These are phyloP conservation scores for Falco naumanni DNA, from an alignment of 2,797 vertebrate genomes.

Conservation along the genomic window DNA sequence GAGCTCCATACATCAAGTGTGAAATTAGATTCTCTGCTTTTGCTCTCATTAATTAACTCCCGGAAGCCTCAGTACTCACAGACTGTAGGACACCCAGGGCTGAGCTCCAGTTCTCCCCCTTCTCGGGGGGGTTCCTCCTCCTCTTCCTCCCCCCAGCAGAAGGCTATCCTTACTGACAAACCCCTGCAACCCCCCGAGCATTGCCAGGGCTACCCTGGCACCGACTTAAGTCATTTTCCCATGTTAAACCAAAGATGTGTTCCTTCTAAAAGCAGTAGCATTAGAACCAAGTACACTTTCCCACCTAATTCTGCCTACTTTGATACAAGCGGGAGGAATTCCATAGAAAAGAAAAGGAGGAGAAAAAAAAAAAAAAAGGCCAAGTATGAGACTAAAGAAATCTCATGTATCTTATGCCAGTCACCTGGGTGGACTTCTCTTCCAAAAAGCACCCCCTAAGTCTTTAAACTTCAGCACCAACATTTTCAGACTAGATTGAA, in stretches of 20 bases:
- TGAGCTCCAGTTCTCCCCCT: not conserved
- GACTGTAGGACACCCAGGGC: fast-evolving
- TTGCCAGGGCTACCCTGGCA: no score
- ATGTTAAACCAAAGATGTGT: fast-evolving
- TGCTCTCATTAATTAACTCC: not conserved
- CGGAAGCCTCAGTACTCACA: not conserved
- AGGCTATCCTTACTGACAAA: not conserved
- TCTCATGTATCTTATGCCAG: not conserved
- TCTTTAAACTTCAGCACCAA: no score
- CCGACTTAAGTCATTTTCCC: no score
- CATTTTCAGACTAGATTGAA: not conserved
- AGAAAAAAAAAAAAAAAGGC: fast-evolving
- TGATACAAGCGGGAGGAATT: not conserved
- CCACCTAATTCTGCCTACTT: no score
- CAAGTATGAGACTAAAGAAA: not conserved
- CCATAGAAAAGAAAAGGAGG: no score
- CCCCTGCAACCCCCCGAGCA: not conserved
- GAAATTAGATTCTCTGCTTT: not conserved
- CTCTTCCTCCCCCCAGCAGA: not conserved
- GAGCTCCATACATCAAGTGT: not conserved
- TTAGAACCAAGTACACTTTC: no score
- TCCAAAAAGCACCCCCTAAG: not conserved
- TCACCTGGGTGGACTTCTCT: not conserved
- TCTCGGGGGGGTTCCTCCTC: not conserved
- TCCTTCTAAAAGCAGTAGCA: not conserved